Percentiles rank a stretch among this genome's conserved stretches.
Conservation (phyloP, 1,140 invertebrate genomes). For the Galleria mellonella region DNA sequence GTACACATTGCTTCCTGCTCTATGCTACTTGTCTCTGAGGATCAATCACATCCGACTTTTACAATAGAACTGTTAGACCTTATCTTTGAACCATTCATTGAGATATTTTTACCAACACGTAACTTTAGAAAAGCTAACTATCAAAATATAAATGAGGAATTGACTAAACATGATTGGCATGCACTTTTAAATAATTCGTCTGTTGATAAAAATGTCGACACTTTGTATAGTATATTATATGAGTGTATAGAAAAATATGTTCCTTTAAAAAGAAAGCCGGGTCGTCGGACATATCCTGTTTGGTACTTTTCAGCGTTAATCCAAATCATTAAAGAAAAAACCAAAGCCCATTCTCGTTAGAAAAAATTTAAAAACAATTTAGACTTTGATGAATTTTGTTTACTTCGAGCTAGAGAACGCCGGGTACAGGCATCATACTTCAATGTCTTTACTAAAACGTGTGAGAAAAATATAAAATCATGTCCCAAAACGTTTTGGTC, state of each 20-base stretch:
- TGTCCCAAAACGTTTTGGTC: slow-evolving; percentile 1
- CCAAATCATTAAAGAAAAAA: slow-evolving; percentile 1
- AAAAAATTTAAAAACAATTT: too few species aligned
- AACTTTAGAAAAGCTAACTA: slow-evolving; percentile 2
- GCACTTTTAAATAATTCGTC: not conserved
- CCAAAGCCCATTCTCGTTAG: slow-evolving; percentile 1
- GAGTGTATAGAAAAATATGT: not conserved
- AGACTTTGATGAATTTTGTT: too few species aligned
- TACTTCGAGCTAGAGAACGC: not conserved
- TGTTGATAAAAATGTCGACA: not conserved
- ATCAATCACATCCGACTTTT: too few species aligned
- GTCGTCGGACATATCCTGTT: not conserved
- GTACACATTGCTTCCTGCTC: too few species aligned
- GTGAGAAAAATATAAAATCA: not conserved
- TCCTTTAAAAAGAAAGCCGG: not conserved
- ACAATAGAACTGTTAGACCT: too few species aligned
- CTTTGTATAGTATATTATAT: not conserved
- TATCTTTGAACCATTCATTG: not conserved
- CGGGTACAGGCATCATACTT: not conserved
- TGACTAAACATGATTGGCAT: not conserved
- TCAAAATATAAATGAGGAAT: not conserved
- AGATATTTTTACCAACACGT: not conserved
- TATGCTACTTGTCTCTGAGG: too few species aligned
- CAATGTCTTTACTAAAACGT: not conserved
- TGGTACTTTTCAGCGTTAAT: not conserved